Percentiles rank a stretch among this genome's conserved stretches.
Conservation (phyloP, 2,113 vertebrate genomes). For the Ahaetulla prasina region DNA sequence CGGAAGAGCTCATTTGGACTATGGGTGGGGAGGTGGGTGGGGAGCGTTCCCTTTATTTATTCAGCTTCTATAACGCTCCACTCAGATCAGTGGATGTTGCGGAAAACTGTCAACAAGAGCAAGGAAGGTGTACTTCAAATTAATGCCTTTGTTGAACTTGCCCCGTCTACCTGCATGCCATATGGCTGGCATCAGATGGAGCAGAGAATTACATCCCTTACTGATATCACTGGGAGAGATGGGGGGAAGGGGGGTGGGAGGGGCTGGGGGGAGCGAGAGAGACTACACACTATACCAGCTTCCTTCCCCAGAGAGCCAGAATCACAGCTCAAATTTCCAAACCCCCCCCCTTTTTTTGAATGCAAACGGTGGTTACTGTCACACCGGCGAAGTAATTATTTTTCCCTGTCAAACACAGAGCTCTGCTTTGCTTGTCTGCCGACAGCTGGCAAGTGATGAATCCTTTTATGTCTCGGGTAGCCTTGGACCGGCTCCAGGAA, state of each 20-base stretch:
- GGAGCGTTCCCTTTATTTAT: neutral
- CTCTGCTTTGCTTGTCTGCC: slow-evolving; percentile 50
- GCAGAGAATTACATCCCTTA: neutral
- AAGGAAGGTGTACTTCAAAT: neutral
- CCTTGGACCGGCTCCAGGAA: slow-evolving; percentile 52
- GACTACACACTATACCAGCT: neutral
- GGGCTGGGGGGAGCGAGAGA: accelerated
- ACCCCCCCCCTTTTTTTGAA: neutral
- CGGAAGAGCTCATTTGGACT: neutral
- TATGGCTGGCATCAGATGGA: neutral
- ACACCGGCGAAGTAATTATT: slow-evolving; percentile 59
- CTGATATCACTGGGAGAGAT: neutral
- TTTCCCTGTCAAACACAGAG: slow-evolving; percentile 53
- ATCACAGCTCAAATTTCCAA: neutral
- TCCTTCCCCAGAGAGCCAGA: neutral
- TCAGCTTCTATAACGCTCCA: neutral
- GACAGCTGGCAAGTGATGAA: slow-evolving; percentile 59
- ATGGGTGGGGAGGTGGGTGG: too few relatives aligned
- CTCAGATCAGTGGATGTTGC: neutral
- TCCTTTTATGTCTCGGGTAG: slow-evolving; percentile 51
- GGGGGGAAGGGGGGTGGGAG: accelerated
- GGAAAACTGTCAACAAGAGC: neutral
- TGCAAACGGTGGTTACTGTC: slow-evolving; percentile 50
- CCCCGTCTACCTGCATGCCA: neutral
- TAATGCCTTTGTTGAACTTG: neutral